Conservation (phyloP, 2,888 invertebrate species). For the Hoplodrina ambigua region DNA sequence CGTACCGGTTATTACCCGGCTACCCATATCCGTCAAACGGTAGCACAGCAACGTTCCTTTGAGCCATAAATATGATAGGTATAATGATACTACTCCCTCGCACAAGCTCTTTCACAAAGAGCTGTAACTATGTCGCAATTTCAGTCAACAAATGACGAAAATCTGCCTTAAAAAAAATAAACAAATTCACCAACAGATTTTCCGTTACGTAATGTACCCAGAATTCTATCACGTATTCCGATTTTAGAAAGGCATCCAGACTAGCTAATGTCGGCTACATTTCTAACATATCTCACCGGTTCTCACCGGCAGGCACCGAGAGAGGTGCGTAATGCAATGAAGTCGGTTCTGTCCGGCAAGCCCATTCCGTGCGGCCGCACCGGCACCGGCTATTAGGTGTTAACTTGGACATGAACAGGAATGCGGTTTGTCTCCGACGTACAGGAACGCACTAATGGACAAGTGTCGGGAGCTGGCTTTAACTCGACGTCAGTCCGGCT, state of each 20-base stretch:
- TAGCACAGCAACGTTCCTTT: no score
- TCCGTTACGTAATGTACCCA: conserved; percentile 19
- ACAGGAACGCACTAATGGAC: conserved; percentile 66
- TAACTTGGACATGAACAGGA: conserved; percentile 69
- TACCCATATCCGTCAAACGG: no score
- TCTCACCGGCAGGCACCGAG: conserved; percentile 40
- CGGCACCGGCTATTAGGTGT: conserved; percentile 66
- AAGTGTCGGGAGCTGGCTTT: conserved; percentile 51
- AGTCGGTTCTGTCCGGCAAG: conserved; percentile 62
- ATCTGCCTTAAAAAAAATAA: conserved; percentile 1
- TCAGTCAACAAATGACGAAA: background rate
- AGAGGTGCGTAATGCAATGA: conserved; percentile 73
- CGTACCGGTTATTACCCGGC: no score
- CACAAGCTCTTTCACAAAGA: no score
- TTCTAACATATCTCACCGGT: conserved; percentile 42
- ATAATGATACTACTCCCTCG: no score
- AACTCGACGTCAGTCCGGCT: conserved; percentile 40
- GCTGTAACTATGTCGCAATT: background rate
- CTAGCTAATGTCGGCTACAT: conserved; percentile 43
- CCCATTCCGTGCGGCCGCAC: conserved; percentile 72
- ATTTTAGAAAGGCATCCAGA: conserved; percentile 38
- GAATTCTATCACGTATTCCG: conserved; percentile 11
- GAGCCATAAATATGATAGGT: no score
- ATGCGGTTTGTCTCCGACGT: conserved; percentile 67
- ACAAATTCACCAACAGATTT: conserved; percentile 6